Base-by-base conservation (phyloP, 2,888 invertebrate species). In the Podabrus alpinus region DNA sequence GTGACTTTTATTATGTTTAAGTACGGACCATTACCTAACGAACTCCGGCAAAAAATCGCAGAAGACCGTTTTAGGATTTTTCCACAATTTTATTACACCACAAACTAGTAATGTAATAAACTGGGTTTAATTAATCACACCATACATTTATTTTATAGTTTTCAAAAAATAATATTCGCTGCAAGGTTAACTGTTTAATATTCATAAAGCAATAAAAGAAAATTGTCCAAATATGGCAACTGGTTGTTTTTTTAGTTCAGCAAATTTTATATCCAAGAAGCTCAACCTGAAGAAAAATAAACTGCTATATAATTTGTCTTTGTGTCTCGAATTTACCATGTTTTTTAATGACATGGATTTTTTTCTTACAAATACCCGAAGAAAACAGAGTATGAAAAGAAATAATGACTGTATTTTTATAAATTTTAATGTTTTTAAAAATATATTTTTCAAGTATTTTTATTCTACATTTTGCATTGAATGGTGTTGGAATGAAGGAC, bases 361-460 rank as follows among this genome's bases (percentile, higher is more conserved):
- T 7, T 45, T n/a, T n/a, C 13, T 7, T 45, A 7, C 45, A n/a
- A n/a, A 9, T 45, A 45, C 45, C n/a, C 1, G 45, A 45, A 29
- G 15, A 10, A 15, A 66, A 9, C 13, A 24, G 66, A 16, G 62
- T 64, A 64, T 21, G 62, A n/a, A 19, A 19, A 13, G 1, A 61
- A 17, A 16, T 2, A 64, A n/a, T 9, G 1, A 13, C 17, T 62
- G 2, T 19, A 11, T 9, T 64, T n/a, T 64, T 64, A 4, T 1
- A 68, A 64, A 29, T 29, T 16, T 13, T 72, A 19, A 17, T 17
- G 13, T n/a, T 24, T 21, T 64, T 68, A 3, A 59, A 61, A 5
- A 17, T 62, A 25, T 16, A 62, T 10, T 25, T 66, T 16, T 21
- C n/a, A 15, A 75, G 74, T 66, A n/a, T n/a, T n/a, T n/a, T 60